Percentiles rank a stretch among this genome's conserved stretches.
phyloP scores from a whole-genome alignment of 2,888 invertebrate species.

The Apodemia arnacis region DNA sequence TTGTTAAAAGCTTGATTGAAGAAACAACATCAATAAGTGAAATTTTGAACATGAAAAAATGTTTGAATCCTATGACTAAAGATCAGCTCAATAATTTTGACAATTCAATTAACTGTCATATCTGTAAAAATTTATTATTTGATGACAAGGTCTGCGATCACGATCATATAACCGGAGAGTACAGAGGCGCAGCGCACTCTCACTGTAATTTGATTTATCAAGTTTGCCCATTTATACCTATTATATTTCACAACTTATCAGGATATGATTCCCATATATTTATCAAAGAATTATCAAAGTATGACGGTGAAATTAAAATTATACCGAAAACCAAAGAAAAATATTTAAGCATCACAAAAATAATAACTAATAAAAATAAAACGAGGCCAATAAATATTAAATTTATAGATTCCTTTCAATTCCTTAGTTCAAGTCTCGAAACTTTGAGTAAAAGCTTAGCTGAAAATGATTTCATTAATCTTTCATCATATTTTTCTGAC shows the following conservation, averaged over 20 bases:
- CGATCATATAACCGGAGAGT: constrained; percentile 56
- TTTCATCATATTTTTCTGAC: constrained; percentile 22
- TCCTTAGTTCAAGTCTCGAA: neutral
- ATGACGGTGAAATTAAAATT: constrained; percentile 19
- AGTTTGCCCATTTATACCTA: constrained; percentile 72
- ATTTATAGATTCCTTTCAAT: constrained; percentile 54
- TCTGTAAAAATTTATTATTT: constrained; percentile 39
- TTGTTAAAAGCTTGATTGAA: neutral
- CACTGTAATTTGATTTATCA: constrained; percentile 67
- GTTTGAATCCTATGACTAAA: neutral
- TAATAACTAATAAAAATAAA: constrained; percentile 15
- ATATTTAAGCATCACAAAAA: constrained; percentile 22
- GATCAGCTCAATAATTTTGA: neutral
- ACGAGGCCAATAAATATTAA: constrained; percentile 23
- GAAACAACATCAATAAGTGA: neutral
- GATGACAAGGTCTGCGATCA: constrained; percentile 59
- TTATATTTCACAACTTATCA: constrained; percentile 65
- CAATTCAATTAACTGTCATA: neutral
- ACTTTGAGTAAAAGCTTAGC: neutral
- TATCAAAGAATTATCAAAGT: constrained; percentile 33
- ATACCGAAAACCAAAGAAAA: constrained; percentile 24
- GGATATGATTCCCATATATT: constrained; percentile 36
- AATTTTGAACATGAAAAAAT: neutral
- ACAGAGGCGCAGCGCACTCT: constrained; percentile 64
- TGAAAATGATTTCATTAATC: constrained; percentile 45